These are phyloP conservation scores for Ardeotis arabs DNA, from an alignment of 2,113 vertebrate species.

Conservation along the genomic window DNA sequence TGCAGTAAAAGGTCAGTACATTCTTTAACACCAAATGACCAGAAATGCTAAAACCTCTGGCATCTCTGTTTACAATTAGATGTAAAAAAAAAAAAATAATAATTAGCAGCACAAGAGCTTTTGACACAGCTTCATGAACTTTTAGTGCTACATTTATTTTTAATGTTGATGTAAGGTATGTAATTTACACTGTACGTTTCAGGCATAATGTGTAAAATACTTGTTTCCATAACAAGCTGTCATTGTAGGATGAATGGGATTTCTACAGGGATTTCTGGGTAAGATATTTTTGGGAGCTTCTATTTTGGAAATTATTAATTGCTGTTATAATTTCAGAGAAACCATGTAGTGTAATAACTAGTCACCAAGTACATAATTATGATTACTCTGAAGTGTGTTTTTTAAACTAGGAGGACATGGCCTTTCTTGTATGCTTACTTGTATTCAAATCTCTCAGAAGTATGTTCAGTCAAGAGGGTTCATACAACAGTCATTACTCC, in stretches of 20 bases:
- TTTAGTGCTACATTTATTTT: neutral
- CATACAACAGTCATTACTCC: neutral
- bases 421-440: neutral
- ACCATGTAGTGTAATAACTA: neutral
- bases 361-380: neutral
- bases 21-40: neutral
- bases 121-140: neutral
- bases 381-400: neutral
- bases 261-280: neutral
- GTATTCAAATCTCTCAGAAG: neutral
- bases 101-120: neutral
- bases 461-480: neutral
- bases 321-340: neutral
- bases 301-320: slow-evolving; percentile 20
- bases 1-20: neutral
- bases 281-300: neutral
- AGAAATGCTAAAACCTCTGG: neutral
- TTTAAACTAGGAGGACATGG: neutral
- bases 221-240: neutral
- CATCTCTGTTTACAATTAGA: neutral
- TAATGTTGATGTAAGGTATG: neutral
- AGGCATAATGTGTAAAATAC: neutral
- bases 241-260: neutral
- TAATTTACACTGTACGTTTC: neutral
- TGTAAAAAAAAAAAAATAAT: neutral